phyloP scores from a whole-genome alignment of 2,888 invertebrate genomes.

The Priapulus caudatus region DNA sequence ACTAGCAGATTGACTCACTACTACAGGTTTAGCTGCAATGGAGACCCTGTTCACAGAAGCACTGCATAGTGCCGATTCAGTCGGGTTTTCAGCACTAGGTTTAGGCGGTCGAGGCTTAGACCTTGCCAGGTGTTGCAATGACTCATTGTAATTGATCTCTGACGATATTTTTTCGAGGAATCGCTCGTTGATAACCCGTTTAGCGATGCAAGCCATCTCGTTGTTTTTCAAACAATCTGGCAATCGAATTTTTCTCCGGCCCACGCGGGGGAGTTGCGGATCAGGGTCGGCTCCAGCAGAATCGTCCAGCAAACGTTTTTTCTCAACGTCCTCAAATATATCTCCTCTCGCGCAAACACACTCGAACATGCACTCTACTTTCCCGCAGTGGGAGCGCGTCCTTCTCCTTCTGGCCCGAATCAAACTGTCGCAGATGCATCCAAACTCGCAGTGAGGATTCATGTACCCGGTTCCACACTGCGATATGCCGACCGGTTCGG shows the following conservation, averaged over 20 bases:
- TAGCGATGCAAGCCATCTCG: too few relatives aligned
- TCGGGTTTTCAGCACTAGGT: too few relatives aligned
- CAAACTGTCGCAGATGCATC: not conserved
- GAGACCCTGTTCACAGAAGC: too few relatives aligned
- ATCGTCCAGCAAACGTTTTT: not conserved
- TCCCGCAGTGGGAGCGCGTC: not conserved
- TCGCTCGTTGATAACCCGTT: too few relatives aligned
- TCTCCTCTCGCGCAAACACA: not conserved
- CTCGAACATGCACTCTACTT: not conserved
- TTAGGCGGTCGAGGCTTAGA: too few relatives aligned
- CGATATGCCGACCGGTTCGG: not conserved
- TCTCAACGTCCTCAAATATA: not conserved
- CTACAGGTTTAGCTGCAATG: too few relatives aligned
- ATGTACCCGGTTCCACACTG: not conserved
- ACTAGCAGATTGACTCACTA: too few relatives aligned
- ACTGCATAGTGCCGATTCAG: too few relatives aligned
- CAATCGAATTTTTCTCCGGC: not conserved
- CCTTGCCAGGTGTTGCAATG: too few relatives aligned
- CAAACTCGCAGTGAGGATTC: not conserved
- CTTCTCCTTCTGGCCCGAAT: not conserved
- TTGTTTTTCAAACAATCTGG: not conserved
- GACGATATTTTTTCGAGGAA: too few relatives aligned
- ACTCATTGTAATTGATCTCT: too few relatives aligned
- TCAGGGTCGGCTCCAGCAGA: not conserved
- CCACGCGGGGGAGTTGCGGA: not conserved